These are phyloP conservation scores for Trachelus tabidus DNA, from an alignment of 2,888 invertebrate species.

Conservation along the genomic window DNA sequence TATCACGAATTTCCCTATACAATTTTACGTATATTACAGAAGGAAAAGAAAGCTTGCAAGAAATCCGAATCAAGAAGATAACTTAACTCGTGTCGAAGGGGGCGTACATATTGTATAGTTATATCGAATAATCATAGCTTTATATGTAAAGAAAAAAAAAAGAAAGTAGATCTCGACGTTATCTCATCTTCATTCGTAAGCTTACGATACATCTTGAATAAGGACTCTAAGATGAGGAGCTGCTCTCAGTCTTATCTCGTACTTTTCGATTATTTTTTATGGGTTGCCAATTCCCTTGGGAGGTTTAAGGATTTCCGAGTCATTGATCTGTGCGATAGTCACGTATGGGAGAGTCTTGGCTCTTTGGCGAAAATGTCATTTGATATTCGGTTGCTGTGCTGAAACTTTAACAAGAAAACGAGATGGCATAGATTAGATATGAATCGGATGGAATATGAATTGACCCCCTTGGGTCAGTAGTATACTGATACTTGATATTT, in stretches of 20 bases:
- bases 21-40: no score
- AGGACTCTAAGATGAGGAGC: neutral
- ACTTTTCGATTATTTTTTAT: neutral
- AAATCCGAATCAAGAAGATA: neutral
- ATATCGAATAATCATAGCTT: neutral
- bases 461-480: neutral
- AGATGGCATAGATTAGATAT: neutral
- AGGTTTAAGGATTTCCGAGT: neutral
- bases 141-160: no score
- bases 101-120: neutral
- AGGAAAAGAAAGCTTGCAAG: no score
- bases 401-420: neutral
- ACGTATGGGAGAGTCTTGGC: neutral
- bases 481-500: neutral
- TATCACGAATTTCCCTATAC: neutral
- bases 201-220: neutral
- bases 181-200: neutral
- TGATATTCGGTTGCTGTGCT: neutral
- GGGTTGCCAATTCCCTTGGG: neutral
- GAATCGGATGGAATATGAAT: neutral
- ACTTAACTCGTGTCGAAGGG: neutral
- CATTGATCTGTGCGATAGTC: neutral
- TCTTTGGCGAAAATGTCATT: neutral
- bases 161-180: neutral
- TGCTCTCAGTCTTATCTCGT: neutral